Conservation (phyloP, 2,113 vertebrate species). For the Phylloscopus trochilus region DNA sequence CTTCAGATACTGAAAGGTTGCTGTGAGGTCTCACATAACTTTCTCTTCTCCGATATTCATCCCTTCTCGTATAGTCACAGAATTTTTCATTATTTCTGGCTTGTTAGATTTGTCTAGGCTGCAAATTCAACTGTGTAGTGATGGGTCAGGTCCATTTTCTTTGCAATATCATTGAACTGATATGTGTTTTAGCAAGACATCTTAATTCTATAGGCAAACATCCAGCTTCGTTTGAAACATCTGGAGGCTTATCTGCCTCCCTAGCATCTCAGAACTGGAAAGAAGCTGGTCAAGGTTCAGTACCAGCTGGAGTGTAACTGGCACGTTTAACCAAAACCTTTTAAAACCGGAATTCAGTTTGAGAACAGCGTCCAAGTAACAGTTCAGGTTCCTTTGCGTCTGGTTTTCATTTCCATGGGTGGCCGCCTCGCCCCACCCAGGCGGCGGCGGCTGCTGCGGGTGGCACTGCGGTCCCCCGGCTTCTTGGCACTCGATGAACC, state of each 20-base stretch:
- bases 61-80: background rate
- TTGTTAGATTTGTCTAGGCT: background rate
- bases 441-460: rapidly evolving
- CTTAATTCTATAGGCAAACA: background rate
- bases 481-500: background rate
- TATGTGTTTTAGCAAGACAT: background rate
- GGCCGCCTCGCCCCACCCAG: background rate
- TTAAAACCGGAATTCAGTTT: background rate
- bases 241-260: background rate
- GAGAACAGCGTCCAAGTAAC: background rate
- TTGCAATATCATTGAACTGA: background rate
- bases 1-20: background rate
- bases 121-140: background rate
- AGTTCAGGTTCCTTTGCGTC: rapidly evolving
- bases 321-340: background rate
- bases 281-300: background rate
- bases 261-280: background rate
- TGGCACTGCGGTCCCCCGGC: background rate
- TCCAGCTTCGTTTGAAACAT: background rate
- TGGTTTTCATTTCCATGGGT: rapidly evolving
- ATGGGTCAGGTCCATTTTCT: background rate
- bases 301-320: background rate
- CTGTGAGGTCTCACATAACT: background rate
- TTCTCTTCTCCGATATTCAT: background rate
- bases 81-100: background rate